Conservation (phyloP, 2,797 vertebrate genomes). For the Crenuchus spilurus region DNA sequence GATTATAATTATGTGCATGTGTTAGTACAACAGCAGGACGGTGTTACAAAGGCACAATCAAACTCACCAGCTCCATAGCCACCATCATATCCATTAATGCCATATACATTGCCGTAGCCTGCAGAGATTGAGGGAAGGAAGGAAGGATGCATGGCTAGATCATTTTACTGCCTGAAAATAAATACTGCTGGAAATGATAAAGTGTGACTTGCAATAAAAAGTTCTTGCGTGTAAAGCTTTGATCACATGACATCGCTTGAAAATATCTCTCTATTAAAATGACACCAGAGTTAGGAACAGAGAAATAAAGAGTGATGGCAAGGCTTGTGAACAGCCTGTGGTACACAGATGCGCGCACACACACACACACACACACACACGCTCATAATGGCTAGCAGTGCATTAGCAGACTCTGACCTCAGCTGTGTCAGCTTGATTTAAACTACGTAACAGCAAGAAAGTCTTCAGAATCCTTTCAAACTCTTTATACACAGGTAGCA, state of each 20-base stretch:
- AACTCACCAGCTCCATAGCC: constrained; percentile 76
- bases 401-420: not conserved
- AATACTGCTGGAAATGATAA: not conserved
- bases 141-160: not conserved
- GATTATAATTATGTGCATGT: constrained; percentile 45
- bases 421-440: not conserved
- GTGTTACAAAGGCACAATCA: not conserved
- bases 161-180: not conserved
- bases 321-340: not conserved
- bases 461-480: too few species aligned
- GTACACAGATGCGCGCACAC: not conserved
- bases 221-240: not conserved
- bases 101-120: constrained; percentile 76
- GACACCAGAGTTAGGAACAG: too few species aligned
- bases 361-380: constrained; percentile 17
- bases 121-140: constrained; percentile 34
- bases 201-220: too few species aligned
- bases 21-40: constrained; percentile 10
- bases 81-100: constrained; percentile 54
- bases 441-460: not conserved
- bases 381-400: not conserved
- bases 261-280: too few species aligned
- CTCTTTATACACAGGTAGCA: too few species aligned
- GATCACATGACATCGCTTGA: too few species aligned
- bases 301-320: not conserved